Evolutionary conservation across 2,797 vertebrate genomes (phyloP), one percentile per base, ranked within the genome.

Genomic region (Catharus ustulatus): DNA sequence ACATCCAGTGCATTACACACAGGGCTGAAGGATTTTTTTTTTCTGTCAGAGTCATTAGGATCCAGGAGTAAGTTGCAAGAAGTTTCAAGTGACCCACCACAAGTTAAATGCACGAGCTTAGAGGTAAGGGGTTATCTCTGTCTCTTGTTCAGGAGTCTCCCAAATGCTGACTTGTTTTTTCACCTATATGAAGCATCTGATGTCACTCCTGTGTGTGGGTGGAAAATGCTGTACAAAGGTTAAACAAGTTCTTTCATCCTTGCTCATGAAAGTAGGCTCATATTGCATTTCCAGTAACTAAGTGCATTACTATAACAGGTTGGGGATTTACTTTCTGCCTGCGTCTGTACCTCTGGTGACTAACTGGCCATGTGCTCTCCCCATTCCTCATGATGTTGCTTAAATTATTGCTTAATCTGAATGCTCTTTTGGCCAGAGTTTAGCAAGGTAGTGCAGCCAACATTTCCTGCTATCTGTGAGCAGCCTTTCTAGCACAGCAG

Each of bases 81-180:
- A 29, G n/a, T 89, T 88, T 71, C 29, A 48, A 75, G 66, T 62
- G 55, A 51, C 57, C 48, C 40, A 49, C 15, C 2, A 3, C 27
- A 72, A 76, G 24, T 34, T 71, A 87, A 92, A 64, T 72, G 89
- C 90, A 89, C 43, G 73, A 68, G 34, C 13, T 13, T 42, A 72
- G 34, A 30, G 82, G 61, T 71, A 71, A 95, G 63, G 67, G 80
- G 76, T 93, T 91, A 82, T 85, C 89, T 95, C 43, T 81, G 34
- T 46, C 76, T 92, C 86, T 64, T 74, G 58, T 76, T 88, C 8
- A 4, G 85, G 92, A 95, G 82, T 85, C 69, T 90, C 91, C 92
- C 88, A 90, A 94, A 91, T 94, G 94, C 85, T 95, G 93, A 93
- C 88, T 97, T 97, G 81, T 95, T 97, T 97, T 96, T 97, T 93